Percentiles rank a stretch among this genome's conserved stretches.
Conservation (phyloP, 2,797 vertebrate species). For the Otus scops region DNA sequence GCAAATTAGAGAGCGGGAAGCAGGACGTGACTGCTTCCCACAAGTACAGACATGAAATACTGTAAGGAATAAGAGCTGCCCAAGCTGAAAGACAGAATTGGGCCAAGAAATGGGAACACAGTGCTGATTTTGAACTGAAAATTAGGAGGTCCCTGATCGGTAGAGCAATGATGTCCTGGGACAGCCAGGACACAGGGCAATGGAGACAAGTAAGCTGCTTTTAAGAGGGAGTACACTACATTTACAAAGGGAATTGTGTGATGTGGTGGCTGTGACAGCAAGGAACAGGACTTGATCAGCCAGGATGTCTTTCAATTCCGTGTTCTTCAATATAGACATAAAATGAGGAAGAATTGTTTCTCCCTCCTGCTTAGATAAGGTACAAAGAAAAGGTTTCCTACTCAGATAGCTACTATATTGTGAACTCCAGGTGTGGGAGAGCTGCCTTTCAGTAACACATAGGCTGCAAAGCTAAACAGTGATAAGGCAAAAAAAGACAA, state of each 20-base stretch:
- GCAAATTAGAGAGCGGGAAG: background rate
- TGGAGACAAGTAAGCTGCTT: background rate
- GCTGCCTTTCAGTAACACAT: background rate
- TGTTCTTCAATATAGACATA: background rate
- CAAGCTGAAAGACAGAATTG: background rate
- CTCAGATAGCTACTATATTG: no score
- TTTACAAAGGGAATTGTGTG: background rate
- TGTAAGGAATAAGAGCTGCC: background rate
- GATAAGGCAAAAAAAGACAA: background rate
- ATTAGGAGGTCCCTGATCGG: background rate
- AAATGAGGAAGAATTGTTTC: background rate
- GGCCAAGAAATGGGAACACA: background rate
- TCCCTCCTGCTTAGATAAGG: background rate
- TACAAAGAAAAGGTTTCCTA: background rate
- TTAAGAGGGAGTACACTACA: background rate
- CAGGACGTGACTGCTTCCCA: background rate
- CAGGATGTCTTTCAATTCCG: background rate
- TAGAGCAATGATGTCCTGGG: background rate
- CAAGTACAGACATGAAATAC: background rate
- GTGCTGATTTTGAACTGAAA: background rate
- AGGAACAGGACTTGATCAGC: background rate
- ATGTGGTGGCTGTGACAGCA: background rate
- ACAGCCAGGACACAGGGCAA: background rate
- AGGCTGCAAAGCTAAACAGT: background rate
- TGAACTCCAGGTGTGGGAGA: background rate